Base-by-base conservation (phyloP, 2,888 invertebrate species). In the Drosophila austrosaltans region DNA sequence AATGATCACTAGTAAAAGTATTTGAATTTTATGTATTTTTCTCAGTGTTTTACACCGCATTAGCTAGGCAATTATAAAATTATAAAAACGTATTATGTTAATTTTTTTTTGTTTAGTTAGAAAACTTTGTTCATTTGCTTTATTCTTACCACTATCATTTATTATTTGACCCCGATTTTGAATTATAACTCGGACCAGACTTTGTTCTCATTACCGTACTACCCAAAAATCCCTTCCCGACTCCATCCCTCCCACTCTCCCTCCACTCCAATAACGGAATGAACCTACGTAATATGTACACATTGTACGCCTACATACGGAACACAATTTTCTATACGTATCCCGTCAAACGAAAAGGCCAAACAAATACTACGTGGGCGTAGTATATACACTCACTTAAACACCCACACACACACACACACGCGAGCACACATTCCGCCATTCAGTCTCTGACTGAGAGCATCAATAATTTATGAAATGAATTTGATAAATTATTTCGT, bases 401-500 rank as follows among this genome's bases (percentile, higher is more conserved):
- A 56, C 56, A 22, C 54, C 20, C 54, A 22, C 16, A 25, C 25
- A 59, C 16, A 16, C 16, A 16, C 59, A 40, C 59, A 39, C 28
- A 22, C 54, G 8, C 30, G 42, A 25, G 20, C 10, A 39, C 25
- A 48, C 57, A 28, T 12, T 57, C 44, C 20, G 61, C 25, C 56
- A 44, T 66, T 61, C 16, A 5, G 53, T 22, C 25, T 53, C 32
- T 63, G 39, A 20, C 62, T 32, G 53, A 40, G 57, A 16, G 22
- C 75, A 82, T 82, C 63, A 76, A 84, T 81, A 75, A 84, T 82
- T 80, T 71, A 78, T 67, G 56, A 69, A 66, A 42, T 59, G 63
- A 62, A 72, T 81, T 78, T 79, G 81, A 84, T 84, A 79, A 82
- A 84, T 84, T 81, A 85, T 81, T 78, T 80, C 53, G 69, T 70